Conservation (phyloP, 2,113 vertebrate species). For the Anoplopoma fimbria region DNA sequence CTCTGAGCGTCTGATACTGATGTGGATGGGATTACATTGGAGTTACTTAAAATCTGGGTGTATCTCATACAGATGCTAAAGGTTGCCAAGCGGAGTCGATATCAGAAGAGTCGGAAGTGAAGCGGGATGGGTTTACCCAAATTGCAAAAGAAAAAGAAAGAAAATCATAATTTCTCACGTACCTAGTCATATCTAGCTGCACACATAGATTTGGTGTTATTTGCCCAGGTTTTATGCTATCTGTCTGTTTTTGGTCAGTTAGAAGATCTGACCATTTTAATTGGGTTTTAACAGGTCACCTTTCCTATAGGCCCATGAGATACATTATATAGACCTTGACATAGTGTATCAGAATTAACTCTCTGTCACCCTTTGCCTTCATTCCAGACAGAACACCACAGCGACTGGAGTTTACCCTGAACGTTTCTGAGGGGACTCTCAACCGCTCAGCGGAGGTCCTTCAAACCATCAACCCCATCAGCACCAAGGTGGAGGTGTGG, state of each 20-base stretch:
- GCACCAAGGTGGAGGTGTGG: constrained; percentile 87
- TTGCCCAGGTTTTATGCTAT: background rate
- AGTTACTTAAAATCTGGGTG: background rate
- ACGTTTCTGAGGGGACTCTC: constrained; percentile 82
- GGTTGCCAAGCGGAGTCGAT: background rate
- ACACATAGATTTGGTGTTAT: background rate
- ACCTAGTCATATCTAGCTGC: background rate
- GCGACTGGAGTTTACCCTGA: constrained; percentile 85
- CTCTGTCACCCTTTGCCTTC: background rate
- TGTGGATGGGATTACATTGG: background rate
- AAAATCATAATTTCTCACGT: background rate
- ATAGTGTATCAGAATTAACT: background rate
- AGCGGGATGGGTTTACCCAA: background rate
- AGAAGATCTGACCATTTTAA: background rate
- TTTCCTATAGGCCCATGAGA: background rate
- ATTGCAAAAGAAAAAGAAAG: background rate
- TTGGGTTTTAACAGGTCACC: background rate
- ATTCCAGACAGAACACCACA: constrained; percentile 82
- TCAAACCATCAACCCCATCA: constrained; percentile 85
- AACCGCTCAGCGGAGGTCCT: constrained; percentile 85
- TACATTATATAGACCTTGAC: background rate
- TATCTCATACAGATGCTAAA: no score
- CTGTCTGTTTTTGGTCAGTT: background rate
- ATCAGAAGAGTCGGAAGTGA: background rate
- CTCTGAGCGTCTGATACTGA: background rate